These are phyloP conservation scores for Pogonomyrmex californicus DNA, from an alignment of 1,140 invertebrate species.

Conservation along the genomic window DNA sequence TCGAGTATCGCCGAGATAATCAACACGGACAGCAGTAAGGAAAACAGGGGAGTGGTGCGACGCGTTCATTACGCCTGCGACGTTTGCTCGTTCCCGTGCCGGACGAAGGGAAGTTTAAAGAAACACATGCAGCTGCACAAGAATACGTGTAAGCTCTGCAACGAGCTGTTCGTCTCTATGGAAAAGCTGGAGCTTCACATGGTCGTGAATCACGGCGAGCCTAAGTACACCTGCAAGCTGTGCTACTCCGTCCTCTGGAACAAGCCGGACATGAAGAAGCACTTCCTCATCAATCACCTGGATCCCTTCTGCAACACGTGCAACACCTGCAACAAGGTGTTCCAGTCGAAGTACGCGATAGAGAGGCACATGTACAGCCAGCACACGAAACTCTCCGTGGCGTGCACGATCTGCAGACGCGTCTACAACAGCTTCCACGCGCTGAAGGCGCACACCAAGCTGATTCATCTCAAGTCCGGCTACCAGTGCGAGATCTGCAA, in stretches of 20 bases:
- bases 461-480: conserved; percentile 37
- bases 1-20: background rate
- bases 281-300: conserved; percentile 39
- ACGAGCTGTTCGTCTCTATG: conserved; percentile 6
- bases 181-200: conserved; percentile 37
- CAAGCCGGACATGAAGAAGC: conserved; percentile 43
- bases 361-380: conserved; percentile 32
- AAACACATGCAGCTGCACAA: conserved; percentile 42
- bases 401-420: conserved; percentile 46
- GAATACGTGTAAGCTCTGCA: conserved; percentile 22
- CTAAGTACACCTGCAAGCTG: conserved; percentile 36
- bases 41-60: background rate
- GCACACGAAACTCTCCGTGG: conserved; percentile 25
- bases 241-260: conserved; percentile 25
- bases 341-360: conserved; percentile 21
- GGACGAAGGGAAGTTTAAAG: conserved; percentile 25
- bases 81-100: conserved; percentile 30
- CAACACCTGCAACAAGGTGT: conserved; percentile 36
- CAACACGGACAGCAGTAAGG: conserved; percentile 17
- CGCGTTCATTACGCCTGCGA: conserved; percentile 21
- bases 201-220: conserved; percentile 33
- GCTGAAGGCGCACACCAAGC: conserved; percentile 28
- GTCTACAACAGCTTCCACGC: background rate
- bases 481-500: conserved; percentile 48
- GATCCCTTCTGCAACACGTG: conserved; percentile 40